phyloP scores from a whole-genome alignment of 2,888 invertebrate species.

The Yponomeuta evonymella region DNA sequence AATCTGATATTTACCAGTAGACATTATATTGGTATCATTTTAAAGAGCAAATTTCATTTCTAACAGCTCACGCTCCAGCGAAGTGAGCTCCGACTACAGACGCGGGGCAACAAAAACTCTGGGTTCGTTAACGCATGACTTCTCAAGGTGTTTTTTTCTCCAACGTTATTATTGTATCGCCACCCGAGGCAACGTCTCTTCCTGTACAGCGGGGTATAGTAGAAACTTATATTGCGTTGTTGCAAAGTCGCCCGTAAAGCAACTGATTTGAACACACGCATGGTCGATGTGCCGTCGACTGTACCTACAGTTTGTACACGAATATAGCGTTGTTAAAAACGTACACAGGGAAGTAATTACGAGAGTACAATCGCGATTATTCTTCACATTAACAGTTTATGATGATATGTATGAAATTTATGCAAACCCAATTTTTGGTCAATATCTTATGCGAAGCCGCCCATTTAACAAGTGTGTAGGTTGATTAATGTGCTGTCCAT shows the following conservation, averaged over 20 bases:
- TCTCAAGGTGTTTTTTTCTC: slow-evolving; percentile 28
- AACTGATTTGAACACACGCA: too few relatives aligned
- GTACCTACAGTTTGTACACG: background rate
- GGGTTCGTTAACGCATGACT: slow-evolving; percentile 40
- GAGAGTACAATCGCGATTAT: background rate
- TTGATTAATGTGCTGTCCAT: too few relatives aligned
- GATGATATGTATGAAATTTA: too few relatives aligned
- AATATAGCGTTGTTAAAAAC: background rate
- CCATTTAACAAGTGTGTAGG: too few relatives aligned
- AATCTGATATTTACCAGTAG: too few relatives aligned
- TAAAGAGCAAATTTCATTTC: slow-evolving; percentile 6
- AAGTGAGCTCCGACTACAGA: slow-evolving; percentile 34
- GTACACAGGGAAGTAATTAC: slow-evolving; percentile 5
- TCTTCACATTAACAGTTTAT: background rate
- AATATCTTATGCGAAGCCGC: too few relatives aligned
- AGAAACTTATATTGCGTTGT: too few relatives aligned
- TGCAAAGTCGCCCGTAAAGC: too few relatives aligned
- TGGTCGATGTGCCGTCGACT: too few relatives aligned
- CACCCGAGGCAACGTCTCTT: background rate
- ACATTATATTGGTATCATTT: background rate
- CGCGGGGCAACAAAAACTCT: slow-evolving; percentile 27
- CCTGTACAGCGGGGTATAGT: background rate
- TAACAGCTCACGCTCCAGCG: slow-evolving; percentile 45
- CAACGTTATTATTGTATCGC: slow-evolving; percentile 4
- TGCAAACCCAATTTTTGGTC: too few relatives aligned